Conservation (phyloP, 2,888 invertebrate genomes). For the Drosophila histrio region DNA sequence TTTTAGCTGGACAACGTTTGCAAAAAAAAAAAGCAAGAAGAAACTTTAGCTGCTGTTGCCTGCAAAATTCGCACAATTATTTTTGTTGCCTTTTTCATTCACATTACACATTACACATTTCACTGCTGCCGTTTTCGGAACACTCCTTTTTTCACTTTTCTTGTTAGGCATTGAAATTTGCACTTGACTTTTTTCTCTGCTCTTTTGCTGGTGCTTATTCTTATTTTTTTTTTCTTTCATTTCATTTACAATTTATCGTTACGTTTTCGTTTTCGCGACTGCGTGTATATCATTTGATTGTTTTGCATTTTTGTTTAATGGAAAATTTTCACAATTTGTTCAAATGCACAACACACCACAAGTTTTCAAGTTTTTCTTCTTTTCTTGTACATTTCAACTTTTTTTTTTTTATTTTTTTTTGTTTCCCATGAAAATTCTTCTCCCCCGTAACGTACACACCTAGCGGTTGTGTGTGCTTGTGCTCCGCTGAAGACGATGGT, state of each 20-base stretch:
- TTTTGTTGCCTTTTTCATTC: constrained; percentile 35
- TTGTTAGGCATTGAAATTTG: constrained; percentile 31
- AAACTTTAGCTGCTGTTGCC: constrained; percentile 39
- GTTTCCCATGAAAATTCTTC: constrained; percentile 60
- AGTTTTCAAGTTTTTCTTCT: constrained; percentile 57
- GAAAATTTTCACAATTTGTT: constrained; percentile 56
- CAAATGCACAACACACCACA: constrained; percentile 17
- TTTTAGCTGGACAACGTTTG: constrained; percentile 59
- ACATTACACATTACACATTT: constrained; percentile 38
- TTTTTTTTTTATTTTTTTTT: constrained; percentile 16
- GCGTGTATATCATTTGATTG: constrained; percentile 20
- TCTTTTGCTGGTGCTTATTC: constrained; percentile 24
- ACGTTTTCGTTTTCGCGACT: constrained; percentile 37
- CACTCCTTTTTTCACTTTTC: constrained; percentile 11
- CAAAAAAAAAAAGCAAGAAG: too few relatives aligned
- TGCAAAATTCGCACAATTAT: constrained; percentile 52
- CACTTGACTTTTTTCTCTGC: constrained; percentile 41
- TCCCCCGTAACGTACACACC: constrained; percentile 78
- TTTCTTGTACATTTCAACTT: constrained; percentile 60
- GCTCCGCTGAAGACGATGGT: constrained; percentile 78
- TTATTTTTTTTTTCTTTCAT: constrained; percentile 21
- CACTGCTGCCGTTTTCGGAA: constrained; percentile 45
- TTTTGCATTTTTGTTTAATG: constrained; percentile 42
- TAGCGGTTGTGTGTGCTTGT: constrained; percentile 69
- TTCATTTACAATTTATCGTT: constrained; percentile 22